These are phyloP conservation scores for Ctenomys sociabilis DNA, from an alignment of 2,113 vertebrate species.

Conservation along the genomic window DNA sequence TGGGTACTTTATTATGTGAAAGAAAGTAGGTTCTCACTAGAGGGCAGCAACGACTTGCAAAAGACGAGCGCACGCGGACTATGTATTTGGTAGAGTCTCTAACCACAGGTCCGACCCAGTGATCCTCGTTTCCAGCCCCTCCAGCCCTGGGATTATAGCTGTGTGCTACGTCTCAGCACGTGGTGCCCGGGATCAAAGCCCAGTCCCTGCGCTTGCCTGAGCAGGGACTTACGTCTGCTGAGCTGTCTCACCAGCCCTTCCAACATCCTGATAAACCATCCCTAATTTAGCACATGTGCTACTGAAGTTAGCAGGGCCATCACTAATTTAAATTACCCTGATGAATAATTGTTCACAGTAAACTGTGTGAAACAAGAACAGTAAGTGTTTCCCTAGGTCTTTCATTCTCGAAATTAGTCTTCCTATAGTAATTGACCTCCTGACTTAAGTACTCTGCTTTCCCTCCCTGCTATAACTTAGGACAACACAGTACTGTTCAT, in stretches of 20 bases:
- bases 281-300: background rate
- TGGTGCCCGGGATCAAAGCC: no score
- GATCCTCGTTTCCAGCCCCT: no score
- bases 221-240: no score
- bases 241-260: no score
- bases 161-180: no score
- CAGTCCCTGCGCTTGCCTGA: no score
- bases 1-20: background rate
- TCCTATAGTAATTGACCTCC: background rate
- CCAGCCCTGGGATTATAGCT: no score
- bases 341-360: background rate
- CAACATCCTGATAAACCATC: background rate
- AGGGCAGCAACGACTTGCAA: constrained; percentile 83
- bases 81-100: background rate
- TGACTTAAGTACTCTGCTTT: background rate
- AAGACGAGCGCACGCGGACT: constrained; percentile 13
- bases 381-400: background rate
- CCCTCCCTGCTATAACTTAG: background rate
- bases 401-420: constrained; percentile 22
- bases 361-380: background rate
- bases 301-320: background rate
- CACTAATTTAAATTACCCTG: constrained; percentile 35
- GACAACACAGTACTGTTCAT: background rate
- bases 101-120: no score
- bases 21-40: constrained; percentile 78